Percentiles rank a stretch among this genome's conserved stretches.
Evolutionary conservation across 2,888 invertebrate genomes (phyloP).

Genomic region (Eilema sororculum): DNA sequence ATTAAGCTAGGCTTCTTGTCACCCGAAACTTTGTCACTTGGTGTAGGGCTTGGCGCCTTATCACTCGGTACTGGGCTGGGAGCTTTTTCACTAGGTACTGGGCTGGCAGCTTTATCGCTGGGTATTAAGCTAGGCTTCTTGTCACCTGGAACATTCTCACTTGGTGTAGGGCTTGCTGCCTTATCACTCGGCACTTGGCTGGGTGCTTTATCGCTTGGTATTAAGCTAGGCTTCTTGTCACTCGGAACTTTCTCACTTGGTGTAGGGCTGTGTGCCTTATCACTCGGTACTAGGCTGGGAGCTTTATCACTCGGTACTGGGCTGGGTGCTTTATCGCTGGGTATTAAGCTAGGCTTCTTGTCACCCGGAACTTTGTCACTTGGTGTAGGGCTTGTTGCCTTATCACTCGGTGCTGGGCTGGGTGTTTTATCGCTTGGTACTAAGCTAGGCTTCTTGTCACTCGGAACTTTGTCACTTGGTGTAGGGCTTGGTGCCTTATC

Average conservation of each 20-base stretch:
- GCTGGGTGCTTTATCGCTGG: too few species aligned
- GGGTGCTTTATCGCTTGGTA: not conserved
- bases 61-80: not conserved
- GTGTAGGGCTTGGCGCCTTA: too few species aligned
- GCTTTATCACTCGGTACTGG: too few species aligned
- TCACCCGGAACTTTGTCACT: conserved; percentile 10
- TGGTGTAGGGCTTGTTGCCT: not conserved
- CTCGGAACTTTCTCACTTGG: not conserved
- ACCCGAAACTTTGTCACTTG: too few species aligned
- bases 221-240: conserved; percentile 20
- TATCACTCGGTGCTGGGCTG: not conserved
- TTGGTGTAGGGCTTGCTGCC: not conserved
- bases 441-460: not conserved
- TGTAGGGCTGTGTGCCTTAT: conserved; percentile 20
- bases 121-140: not conserved
- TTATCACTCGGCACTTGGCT: not conserved
- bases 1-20: too few species aligned
- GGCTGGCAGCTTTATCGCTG: not conserved
- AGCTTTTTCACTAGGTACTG: not conserved
- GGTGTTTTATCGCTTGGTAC: not conserved
- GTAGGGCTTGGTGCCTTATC: conserved; percentile 23
- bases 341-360: conserved; percentile 13
- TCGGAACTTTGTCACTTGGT: not conserved
- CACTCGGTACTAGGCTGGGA: conserved; percentile 16
- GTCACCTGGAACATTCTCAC: not conserved